Percentiles rank a stretch among this genome's conserved stretches.
These are phyloP conservation scores for Dynastes hyllus DNA, from an alignment of 2,888 invertebrate species.

Conservation along the genomic window DNA sequence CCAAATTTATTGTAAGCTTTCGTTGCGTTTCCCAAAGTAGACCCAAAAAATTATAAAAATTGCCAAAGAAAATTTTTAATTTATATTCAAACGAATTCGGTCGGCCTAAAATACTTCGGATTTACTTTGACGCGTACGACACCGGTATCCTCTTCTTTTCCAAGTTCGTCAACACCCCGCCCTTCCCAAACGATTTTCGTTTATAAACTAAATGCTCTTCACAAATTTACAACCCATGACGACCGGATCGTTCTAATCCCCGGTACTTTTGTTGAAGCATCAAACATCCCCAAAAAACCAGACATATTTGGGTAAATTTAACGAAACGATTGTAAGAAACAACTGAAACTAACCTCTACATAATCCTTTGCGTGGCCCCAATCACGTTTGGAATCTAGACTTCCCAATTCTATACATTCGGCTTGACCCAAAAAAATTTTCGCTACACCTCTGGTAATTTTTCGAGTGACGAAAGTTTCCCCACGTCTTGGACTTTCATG, in stretches of 20 bases:
- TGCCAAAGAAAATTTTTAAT: too few species aligned
- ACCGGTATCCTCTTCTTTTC: conserved; percentile 80
- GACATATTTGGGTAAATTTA: too few species aligned
- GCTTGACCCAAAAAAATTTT: conserved; percentile 94
- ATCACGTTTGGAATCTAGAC: conserved; percentile 95
- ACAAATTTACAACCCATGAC: conserved; percentile 99
- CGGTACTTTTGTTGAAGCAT: conserved; percentile 94
- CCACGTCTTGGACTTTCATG: conserved; percentile 97
- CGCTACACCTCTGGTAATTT: conserved; percentile 97
- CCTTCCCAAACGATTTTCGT: conserved; percentile 91
- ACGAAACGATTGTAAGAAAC: too few species aligned
- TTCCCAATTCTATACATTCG: conserved; percentile 91
- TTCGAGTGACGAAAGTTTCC: conserved; percentile 98
- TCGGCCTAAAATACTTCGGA: conserved; percentile 96
- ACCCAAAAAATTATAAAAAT: conserved; percentile 75
- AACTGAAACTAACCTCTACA: conserved; percentile 80
- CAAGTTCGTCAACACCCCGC: conserved; percentile 86
- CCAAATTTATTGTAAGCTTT: conserved; percentile 91
- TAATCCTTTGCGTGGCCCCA: conserved; percentile 99
- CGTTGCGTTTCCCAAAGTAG: conserved; percentile 92
- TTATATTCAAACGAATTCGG: too few species aligned
- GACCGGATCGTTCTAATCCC: conserved; percentile 97
- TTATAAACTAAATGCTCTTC: conserved; percentile 92
- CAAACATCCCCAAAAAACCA: too few species aligned
- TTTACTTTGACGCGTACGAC: conserved; percentile 90